Evolutionary conservation across 2,888 invertebrate species (phyloP).

Genomic region (Eremobia ochroleuca): DNA sequence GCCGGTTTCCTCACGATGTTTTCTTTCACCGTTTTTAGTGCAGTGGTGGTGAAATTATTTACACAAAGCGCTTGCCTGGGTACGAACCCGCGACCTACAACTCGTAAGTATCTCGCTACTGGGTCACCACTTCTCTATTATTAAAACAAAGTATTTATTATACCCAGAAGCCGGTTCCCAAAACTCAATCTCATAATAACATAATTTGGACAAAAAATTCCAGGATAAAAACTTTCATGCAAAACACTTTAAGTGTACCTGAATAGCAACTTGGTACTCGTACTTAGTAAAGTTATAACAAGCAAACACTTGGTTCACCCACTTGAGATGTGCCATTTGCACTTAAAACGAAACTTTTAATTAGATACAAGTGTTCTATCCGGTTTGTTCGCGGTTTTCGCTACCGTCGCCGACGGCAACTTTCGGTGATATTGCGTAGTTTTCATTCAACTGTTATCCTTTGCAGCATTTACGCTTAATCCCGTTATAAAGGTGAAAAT

Average conservation of each 20-base stretch:
- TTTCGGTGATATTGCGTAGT: conserved; percentile 38
- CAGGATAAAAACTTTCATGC: conserved; percentile 2
- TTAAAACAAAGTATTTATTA: no score
- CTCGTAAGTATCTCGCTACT: no score
- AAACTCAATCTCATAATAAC: neutral
- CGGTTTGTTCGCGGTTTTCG: conserved; percentile 65
- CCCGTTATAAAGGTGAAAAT: neutral
- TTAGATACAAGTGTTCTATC: conserved; percentile 71
- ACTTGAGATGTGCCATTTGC: conserved; percentile 74
- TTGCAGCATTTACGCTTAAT: conserved; percentile 11
- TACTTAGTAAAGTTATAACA: conserved; percentile 75
- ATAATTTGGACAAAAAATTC: neutral
- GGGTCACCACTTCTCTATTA: no score
- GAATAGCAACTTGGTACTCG: conserved; percentile 64
- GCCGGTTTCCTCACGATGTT: no score
- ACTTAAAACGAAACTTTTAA: conserved; percentile 79
- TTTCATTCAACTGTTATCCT: conserved; percentile 43
- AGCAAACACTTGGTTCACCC: conserved; percentile 73
- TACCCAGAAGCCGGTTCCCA: neutral
- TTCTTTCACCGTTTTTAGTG: no score
- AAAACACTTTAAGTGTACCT: conserved; percentile 29
- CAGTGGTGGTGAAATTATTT: no score
- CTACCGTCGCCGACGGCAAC: conserved; percentile 28
- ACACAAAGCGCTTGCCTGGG: no score
- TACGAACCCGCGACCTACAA: no score